Percentiles rank a stretch among this genome's conserved stretches.
These are phyloP conservation scores for Trypoxylus dichotomus DNA, from an alignment of 1,140 invertebrate genomes.

Conservation along the genomic window DNA sequence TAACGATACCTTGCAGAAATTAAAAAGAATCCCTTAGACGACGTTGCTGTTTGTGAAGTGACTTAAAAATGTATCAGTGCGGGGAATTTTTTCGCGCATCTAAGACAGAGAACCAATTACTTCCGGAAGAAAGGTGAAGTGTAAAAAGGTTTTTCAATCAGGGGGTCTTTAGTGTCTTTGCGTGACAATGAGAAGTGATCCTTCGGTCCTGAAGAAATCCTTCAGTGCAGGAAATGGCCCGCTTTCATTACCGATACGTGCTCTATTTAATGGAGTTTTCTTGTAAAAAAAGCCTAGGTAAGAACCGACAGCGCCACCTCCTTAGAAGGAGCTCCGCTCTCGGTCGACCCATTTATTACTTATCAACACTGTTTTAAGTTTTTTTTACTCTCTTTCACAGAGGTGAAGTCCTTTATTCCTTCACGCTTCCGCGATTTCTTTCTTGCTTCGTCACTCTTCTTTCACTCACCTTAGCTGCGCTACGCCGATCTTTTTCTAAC, in stretches of 20 bases:
- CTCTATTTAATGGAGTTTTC: conserved; percentile 50
- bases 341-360: conserved; percentile 44
- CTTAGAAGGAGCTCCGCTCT: not conserved
- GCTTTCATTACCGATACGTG: conserved; percentile 49
- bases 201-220: conserved; percentile 38
- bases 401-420: not conserved
- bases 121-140: conserved; percentile 42
- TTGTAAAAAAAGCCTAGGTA: conserved; percentile 49
- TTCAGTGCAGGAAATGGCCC: conserved; percentile 43
- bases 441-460: not conserved
- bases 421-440: not conserved
- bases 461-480: not conserved
- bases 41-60: not conserved
- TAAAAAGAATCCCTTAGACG: not conserved
- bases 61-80: conserved; percentile 11
- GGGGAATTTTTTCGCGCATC: conserved; percentile 36
- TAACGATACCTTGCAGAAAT: not conserved
- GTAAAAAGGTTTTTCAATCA: conserved; percentile 48
- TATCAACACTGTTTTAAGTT: conserved; percentile 32
- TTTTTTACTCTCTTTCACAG: not conserved
- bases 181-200: conserved; percentile 43
- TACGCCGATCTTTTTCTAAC: not conserved
- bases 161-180: conserved; percentile 48
- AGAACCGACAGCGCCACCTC: conserved; percentile 36
- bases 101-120: conserved; percentile 42